A percentile compares a stretch with the other conserved stretches of the same genome.
Evolutionary conservation across 1,140 invertebrate species (phyloP).

Genomic region (Sycophaga agraensis): DNA sequence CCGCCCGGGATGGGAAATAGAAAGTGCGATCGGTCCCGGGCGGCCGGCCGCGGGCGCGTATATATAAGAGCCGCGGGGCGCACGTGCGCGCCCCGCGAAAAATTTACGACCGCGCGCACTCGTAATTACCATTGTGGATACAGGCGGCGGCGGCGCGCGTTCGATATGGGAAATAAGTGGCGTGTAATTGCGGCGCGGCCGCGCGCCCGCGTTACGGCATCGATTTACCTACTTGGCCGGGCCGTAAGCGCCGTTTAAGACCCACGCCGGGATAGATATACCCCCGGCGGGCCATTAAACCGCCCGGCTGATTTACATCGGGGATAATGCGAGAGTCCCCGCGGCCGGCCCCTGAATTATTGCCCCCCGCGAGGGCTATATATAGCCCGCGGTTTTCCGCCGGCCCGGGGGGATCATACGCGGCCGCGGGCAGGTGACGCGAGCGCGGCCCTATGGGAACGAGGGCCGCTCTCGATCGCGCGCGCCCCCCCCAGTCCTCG

Average conservation of each 20-base stretch:
- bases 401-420: too few relatives aligned
- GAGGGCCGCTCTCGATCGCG: too few relatives aligned
- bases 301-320: constrained; percentile 2
- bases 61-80: constrained; percentile 10
- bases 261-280: not conserved
- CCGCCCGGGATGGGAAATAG: constrained; percentile 44
- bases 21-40: constrained; percentile 35
- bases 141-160: constrained; percentile 17
- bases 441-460: too few relatives aligned
- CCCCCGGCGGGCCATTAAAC: not conserved
- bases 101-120: constrained; percentile 41
- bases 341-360: constrained; percentile 1
- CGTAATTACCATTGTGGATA: constrained; percentile 49
- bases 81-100: constrained; percentile 19
- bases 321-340: not conserved
- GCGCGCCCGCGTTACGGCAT: constrained; percentile 42
- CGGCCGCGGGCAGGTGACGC: too few relatives aligned
- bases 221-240: constrained; percentile 44
- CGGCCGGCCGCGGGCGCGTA: not conserved
- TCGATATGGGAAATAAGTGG: constrained; percentile 37
- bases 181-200: constrained; percentile 39
- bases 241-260: constrained; percentile 13
- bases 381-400: too few relatives aligned
- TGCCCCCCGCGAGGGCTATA: not conserved
- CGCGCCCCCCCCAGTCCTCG: too few relatives aligned